phyloP scores from a whole-genome alignment of 2,888 invertebrate genomes.

The Aphidoletes aphidimyza region DNA sequence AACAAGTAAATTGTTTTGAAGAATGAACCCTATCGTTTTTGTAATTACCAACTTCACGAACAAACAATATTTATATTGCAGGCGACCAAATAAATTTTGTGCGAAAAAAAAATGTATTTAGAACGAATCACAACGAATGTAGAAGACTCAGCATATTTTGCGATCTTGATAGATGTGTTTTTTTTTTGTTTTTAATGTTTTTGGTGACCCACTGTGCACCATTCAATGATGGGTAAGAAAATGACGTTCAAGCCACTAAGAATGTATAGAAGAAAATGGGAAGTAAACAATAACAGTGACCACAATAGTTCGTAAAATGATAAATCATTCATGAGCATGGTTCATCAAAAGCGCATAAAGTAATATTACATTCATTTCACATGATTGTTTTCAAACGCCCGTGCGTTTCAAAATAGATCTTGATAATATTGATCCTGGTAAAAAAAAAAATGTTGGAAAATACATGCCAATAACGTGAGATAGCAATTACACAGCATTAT shows the following conservation, averaged over 20 bases:
- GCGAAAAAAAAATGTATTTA: too few relatives aligned
- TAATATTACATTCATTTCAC: background rate
- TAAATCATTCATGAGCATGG: constrained; percentile 18
- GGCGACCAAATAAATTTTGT: too few relatives aligned
- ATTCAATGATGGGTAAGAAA: too few relatives aligned
- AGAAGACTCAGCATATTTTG: too few relatives aligned
- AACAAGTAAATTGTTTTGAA: too few relatives aligned
- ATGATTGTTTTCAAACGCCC: constrained; percentile 14
- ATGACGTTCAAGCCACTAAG: too few relatives aligned
- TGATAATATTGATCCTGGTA: constrained; percentile 16
- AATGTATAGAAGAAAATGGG: background rate
- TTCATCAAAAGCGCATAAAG: constrained; percentile 37
- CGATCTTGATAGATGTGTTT: too few relatives aligned
- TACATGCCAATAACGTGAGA: constrained; percentile 41
- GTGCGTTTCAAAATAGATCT: constrained; percentile 35
- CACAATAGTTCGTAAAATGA: background rate
- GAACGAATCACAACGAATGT: too few relatives aligned
- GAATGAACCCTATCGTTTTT: too few relatives aligned
- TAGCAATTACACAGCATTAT: background rate
- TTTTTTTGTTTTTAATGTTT: too few relatives aligned
- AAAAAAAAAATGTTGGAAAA: constrained; percentile 19
- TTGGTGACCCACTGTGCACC: background rate
- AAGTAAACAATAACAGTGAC: background rate
- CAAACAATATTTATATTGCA: too few relatives aligned
- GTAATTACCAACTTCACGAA: too few relatives aligned